Evolutionary conservation across 2,113 vertebrate species (phyloP).

Genomic region (Fregetta grallaria): DNA sequence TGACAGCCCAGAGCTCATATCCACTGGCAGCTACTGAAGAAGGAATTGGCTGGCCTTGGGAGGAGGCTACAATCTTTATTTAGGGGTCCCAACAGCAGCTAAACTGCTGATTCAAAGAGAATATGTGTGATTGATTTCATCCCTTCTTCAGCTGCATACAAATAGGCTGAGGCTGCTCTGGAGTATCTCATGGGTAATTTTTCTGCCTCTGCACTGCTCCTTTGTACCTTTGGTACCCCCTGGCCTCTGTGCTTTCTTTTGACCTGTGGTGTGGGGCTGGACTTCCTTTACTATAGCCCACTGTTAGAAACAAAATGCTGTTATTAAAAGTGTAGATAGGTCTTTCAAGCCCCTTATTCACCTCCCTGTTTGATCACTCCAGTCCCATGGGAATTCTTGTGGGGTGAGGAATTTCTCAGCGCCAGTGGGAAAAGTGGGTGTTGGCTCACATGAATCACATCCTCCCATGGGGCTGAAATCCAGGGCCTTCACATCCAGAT

Average conservation of each 20-base stretch:
- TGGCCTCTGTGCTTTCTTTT: background rate
- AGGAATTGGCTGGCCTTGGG: background rate
- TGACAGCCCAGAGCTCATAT: background rate
- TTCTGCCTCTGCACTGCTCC: background rate
- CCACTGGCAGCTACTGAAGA: background rate
- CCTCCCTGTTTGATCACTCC: background rate
- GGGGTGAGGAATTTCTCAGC: background rate
- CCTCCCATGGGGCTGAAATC: background rate
- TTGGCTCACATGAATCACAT: background rate
- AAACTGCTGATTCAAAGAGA: background rate
- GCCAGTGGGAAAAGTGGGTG: background rate
- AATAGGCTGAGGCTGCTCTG: background rate
- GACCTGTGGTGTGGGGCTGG: background rate
- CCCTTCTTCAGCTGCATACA: background rate
- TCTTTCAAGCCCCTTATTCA: background rate
- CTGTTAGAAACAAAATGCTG: background rate
- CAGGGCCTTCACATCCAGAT: background rate
- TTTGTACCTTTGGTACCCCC: background rate
- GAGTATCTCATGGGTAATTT: background rate
- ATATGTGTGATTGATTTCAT: background rate
- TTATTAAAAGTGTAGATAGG: background rate
- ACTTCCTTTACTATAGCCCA: background rate
- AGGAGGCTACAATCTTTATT: background rate
- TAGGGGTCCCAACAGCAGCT: background rate
- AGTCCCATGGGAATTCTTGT: background rate